These are phyloP conservation scores for Microtus californicus DNA, from an alignment of 2,797 vertebrate genomes.

Conservation along the genomic window DNA sequence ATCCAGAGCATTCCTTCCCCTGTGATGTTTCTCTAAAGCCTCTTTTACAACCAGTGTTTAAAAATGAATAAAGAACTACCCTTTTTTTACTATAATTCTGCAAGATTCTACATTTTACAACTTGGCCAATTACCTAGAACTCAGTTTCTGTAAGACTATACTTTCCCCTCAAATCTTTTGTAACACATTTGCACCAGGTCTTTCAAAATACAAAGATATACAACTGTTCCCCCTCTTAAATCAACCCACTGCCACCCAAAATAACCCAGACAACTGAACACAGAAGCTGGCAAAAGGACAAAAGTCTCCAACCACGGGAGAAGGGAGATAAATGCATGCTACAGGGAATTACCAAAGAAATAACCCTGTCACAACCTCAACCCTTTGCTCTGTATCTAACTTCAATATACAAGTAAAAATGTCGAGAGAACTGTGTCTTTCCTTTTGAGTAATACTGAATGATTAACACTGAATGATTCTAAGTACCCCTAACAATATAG, in stretches of 20 bases:
- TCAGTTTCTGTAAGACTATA: slow-evolving; percentile 50
- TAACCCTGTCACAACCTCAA: background rate
- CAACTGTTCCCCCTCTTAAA: slow-evolving; percentile 49
- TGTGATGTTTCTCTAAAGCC: background rate
- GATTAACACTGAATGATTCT: background rate
- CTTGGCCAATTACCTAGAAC: slow-evolving; percentile 28
- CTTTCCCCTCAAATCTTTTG: background rate
- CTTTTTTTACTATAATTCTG: slow-evolving; percentile 58
- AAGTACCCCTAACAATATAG: slow-evolving; percentile 42
- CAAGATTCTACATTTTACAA: slow-evolving; percentile 64
- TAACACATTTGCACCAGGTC: slow-evolving; percentile 51
- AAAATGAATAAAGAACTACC: slow-evolving; percentile 51
- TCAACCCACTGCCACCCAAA: slow-evolving; percentile 70
- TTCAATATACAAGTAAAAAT: slow-evolving; percentile 41
- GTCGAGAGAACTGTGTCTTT: slow-evolving; percentile 46
- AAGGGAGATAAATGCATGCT: slow-evolving; percentile 44
- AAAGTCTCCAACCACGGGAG: slow-evolving; percentile 19
- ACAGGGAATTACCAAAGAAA: slow-evolving; percentile 36
- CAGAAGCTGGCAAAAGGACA: slow-evolving; percentile 70
- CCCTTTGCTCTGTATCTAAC: slow-evolving; percentile 55
- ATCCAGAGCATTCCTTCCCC: slow-evolving; percentile 31
- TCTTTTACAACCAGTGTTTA: slow-evolving; percentile 30
- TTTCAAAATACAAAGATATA: slow-evolving; percentile 60
- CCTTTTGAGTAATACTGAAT: slow-evolving; percentile 40
- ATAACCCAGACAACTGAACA: slow-evolving; percentile 76